These are phyloP conservation scores for Gambusia yucatana DNA, from an alignment of 2,797 vertebrate species.

Conservation along the genomic window DNA sequence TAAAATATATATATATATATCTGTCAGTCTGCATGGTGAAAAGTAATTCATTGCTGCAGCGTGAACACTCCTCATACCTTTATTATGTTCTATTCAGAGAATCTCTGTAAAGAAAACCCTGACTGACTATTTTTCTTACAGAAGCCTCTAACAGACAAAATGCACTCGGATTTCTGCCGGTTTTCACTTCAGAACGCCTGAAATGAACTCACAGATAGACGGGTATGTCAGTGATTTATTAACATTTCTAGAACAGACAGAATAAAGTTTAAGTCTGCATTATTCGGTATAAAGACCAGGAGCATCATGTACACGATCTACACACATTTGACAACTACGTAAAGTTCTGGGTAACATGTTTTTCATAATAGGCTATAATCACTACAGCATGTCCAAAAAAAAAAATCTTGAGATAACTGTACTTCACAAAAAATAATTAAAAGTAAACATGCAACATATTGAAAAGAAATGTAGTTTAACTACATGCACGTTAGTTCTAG, in stretches of 20 bases:
- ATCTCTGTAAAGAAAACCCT: neutral
- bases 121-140: slow-evolving; percentile 16
- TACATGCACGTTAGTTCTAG: slow-evolving; percentile 38
- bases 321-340: slow-evolving; percentile 61
- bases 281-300: slow-evolving; percentile 57
- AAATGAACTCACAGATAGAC: neutral
- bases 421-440: slow-evolving; percentile 52
- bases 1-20: neutral
- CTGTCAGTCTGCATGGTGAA: slow-evolving; percentile 19
- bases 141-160: neutral
- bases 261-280: slow-evolving; percentile 63
- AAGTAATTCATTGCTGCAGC: slow-evolving; percentile 20
- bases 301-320: slow-evolving; percentile 56
- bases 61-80: slow-evolving; percentile 9
- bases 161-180: neutral
- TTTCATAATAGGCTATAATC: slow-evolving; percentile 48
- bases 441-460: slow-evolving; percentile 61
- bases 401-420: slow-evolving; percentile 48
- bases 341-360: slow-evolving; percentile 59
- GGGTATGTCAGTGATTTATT: slow-evolving; percentile 10
- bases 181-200: neutral
- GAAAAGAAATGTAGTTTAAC: slow-evolving; percentile 43
- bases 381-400: slow-evolving; percentile 53
- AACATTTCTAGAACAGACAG: slow-evolving; percentile 25
- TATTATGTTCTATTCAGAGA: slow-evolving; percentile 8